phyloP scores from a whole-genome alignment of 2,113 vertebrate genomes.

The Eudyptes chrysolophus region DNA sequence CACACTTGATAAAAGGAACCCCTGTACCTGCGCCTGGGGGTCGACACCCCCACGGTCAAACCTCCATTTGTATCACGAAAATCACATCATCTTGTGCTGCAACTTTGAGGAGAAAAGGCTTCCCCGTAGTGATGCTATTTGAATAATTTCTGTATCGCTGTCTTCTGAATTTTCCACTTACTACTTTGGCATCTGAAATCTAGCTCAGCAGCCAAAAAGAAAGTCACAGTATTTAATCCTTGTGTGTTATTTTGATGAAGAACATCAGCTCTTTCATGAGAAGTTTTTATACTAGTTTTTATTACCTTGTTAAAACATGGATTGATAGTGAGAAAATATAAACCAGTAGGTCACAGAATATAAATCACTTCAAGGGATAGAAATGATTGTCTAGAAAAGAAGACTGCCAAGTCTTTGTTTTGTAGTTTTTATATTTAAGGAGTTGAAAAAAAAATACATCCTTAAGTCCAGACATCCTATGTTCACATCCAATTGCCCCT shows the following conservation, averaged over 20 bases:
- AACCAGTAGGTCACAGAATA: not conserved
- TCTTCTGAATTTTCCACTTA: not conserved
- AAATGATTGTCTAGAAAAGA: not conserved
- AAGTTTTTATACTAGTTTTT: not conserved
- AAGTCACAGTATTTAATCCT: not conserved
- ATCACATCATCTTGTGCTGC: too few relatives aligned
- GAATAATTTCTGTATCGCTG: not conserved
- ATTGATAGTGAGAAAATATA: not conserved
- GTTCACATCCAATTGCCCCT: not conserved
- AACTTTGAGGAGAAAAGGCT: not conserved
- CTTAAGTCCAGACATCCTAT: not conserved
- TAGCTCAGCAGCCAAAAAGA: not conserved
- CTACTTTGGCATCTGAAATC: not conserved
- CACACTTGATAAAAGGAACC: not conserved
- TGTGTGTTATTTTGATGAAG: not conserved
- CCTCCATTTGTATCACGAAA: not conserved
- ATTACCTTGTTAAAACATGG: not conserved
- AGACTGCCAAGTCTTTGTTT: not conserved
- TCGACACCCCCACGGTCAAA: rapidly evolving
- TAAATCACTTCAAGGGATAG: not conserved
- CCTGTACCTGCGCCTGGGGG: too few relatives aligned
- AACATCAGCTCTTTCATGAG: not conserved
- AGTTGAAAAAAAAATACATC: not conserved
- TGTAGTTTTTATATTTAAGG: not conserved
- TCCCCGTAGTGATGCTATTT: not conserved